Evolutionary conservation across 2,797 vertebrate genomes (phyloP).

Genomic region (Fistularia commersonii): DNA sequence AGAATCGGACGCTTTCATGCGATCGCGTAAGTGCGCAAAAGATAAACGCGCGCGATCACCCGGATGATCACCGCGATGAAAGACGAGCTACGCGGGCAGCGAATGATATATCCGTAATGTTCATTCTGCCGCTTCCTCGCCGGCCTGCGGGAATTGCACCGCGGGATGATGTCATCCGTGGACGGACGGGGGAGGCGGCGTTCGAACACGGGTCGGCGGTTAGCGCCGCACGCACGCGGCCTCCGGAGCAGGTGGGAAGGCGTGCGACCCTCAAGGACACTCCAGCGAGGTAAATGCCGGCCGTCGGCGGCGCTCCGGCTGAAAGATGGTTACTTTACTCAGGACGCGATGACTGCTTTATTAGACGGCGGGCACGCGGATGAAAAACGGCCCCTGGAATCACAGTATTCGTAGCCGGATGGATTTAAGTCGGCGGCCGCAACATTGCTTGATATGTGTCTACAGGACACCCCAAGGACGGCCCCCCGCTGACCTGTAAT

Average conservation of each 20-base stretch:
- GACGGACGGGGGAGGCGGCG: too few species aligned
- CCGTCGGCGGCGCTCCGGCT: conserved; percentile 35
- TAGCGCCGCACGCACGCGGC: conserved; percentile 35
- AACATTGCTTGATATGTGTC: conserved; percentile 43
- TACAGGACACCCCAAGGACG: conserved; percentile 45
- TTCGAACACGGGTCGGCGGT: too few species aligned
- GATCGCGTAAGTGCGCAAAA: too few species aligned
- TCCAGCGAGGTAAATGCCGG: conserved; percentile 47
- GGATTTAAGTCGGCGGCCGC: conserved; percentile 39
- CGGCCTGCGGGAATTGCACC: too few species aligned
- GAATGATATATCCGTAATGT: too few species aligned
- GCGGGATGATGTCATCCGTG: too few species aligned
- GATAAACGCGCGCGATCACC: too few species aligned
- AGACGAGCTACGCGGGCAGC: too few species aligned
- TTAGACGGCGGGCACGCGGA: conserved; percentile 25
- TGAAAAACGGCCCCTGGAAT: conserved; percentile 7
- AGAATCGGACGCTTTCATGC: too few species aligned
- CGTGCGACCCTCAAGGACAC: conserved; percentile 56
- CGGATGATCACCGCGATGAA: too few species aligned
- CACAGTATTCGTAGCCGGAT: conserved; percentile 24
- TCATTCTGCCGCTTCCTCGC: too few species aligned
- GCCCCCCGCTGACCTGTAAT: conserved; percentile 54
- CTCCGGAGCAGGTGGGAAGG: conserved; percentile 48
- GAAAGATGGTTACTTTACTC: conserved; percentile 38
- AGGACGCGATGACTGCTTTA: conserved; percentile 22